Conservation (phyloP, 2,113 vertebrate species). For the Andinoacara biseriatus region DNA sequence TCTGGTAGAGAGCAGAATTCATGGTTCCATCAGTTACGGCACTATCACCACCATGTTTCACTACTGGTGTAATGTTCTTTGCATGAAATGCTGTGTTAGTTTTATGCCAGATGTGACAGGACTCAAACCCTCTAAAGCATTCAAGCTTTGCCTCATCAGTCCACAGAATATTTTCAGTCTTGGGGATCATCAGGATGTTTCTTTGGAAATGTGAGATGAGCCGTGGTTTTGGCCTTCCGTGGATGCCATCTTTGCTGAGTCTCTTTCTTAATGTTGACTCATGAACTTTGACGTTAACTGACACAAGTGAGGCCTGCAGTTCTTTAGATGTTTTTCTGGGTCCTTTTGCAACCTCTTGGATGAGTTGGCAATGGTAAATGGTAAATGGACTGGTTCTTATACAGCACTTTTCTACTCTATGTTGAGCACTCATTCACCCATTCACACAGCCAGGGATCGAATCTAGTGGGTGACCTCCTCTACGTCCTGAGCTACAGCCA, state of each 20-base stretch:
- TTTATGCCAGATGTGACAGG: not conserved
- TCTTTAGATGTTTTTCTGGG: too few relatives aligned
- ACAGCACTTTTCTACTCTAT: too few relatives aligned
- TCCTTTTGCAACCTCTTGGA: too few relatives aligned
- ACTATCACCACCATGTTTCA: not conserved
- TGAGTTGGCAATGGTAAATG: too few relatives aligned
- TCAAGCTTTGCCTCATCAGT: not conserved
- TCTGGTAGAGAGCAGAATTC: not conserved
- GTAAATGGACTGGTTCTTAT: too few relatives aligned
- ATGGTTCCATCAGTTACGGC: not conserved
- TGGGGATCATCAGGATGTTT: not conserved
- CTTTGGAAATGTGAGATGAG: not conserved
- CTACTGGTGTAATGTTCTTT: not conserved
- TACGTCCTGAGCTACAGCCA: too few relatives aligned
- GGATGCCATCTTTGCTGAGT: not conserved
- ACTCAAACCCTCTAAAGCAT: not conserved
- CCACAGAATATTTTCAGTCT: not conserved
- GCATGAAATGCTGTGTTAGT: not conserved
- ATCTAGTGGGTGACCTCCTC: too few relatives aligned
- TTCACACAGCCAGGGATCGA: too few relatives aligned
- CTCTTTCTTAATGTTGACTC: not conserved
- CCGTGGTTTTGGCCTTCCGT: not conserved
- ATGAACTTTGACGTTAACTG: not conserved
- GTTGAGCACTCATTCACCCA: too few relatives aligned
- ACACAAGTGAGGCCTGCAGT: not conserved